Conservation (phyloP, 2,888 invertebrate genomes). For the Miltochrista miniata region DNA sequence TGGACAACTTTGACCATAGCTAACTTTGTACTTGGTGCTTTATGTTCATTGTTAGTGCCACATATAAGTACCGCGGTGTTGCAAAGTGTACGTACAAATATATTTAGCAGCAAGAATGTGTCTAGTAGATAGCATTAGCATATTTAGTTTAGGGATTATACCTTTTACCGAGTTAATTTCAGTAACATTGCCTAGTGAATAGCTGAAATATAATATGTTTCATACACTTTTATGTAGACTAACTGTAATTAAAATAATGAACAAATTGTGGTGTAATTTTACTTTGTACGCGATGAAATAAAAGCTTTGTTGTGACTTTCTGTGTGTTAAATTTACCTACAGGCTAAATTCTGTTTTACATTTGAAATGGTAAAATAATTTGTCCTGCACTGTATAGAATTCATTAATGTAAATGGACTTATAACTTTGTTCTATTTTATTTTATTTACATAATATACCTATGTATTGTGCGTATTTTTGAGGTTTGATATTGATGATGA, state of each 20-base stretch:
- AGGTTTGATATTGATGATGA: too few relatives aligned
- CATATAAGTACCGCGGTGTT: conserved; percentile 43
- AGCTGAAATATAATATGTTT: conserved; percentile 4
- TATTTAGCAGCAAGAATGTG: conserved; percentile 5
- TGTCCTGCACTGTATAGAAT: neutral
- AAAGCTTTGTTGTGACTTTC: conserved; percentile 7
- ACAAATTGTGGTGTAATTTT: conserved; percentile 18
- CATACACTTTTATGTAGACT: conserved; percentile 18
- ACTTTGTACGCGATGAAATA: conserved; percentile 16
- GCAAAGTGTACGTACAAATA: conserved; percentile 28
- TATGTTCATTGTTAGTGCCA: conserved; percentile 42
- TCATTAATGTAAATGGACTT: too few relatives aligned
- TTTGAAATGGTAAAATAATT: neutral
- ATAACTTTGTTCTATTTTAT: too few relatives aligned
- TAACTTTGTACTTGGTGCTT: conserved; percentile 66
- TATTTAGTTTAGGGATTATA: conserved; percentile 6
- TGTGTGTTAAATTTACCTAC: conserved; percentile 3
- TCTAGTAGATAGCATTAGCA: conserved; percentile 14
- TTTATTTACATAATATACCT: too few relatives aligned
- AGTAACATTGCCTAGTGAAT: conserved; percentile 20
- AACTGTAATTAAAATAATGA: conserved; percentile 22
- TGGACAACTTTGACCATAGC: conserved; percentile 65
- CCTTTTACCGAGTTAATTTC: conserved; percentile 14
- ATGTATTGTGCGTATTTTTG: too few relatives aligned
- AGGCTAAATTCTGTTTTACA: neutral